Conservation (phyloP, 2,888 invertebrate genomes). For the Scaptodrosophila latifasciaeformis region DNA sequence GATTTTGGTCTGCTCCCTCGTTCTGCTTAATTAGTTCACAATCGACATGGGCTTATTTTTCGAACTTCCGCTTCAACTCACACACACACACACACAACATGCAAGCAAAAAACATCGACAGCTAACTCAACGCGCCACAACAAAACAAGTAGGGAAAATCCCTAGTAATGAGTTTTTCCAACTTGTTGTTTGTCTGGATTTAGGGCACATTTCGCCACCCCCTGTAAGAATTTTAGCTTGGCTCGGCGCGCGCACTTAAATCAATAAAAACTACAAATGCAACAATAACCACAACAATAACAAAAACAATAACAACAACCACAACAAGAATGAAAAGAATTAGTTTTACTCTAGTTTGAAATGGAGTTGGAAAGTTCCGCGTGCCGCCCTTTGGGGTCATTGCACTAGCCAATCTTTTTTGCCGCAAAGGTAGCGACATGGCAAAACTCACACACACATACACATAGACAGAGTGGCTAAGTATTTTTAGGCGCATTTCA, state of each 20-base stretch:
- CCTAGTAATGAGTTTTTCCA: slow-evolving; percentile 40
- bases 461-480: slow-evolving; percentile 25
- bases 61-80: slow-evolving; percentile 51
- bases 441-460: background rate
- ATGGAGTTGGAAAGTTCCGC: slow-evolving; percentile 48
- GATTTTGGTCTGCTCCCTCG: background rate
- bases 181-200: slow-evolving; percentile 50
- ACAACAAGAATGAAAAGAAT: slow-evolving; percentile 26
- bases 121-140: slow-evolving; percentile 3
- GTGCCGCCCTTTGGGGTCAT: slow-evolving; percentile 53
- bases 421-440: slow-evolving; percentile 22
- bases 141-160: slow-evolving; percentile 15
- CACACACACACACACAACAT: slow-evolving; percentile 11
- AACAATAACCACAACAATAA: slow-evolving; percentile 11
- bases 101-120: slow-evolving; percentile 14
- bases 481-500: slow-evolving; percentile 47
- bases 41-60: slow-evolving; percentile 24
- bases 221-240: no score
- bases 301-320: slow-evolving; percentile 28
- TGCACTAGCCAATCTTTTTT: slow-evolving; percentile 44
- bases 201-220: slow-evolving; percentile 40
- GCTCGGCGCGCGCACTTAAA: slow-evolving; percentile 46
- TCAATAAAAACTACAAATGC: slow-evolving; percentile 47
- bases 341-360: slow-evolving; percentile 38
- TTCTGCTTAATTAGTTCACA: slow-evolving; percentile 52